Conservation (phyloP, 2,888 invertebrate genomes). For the Sphinx pinastri region DNA sequence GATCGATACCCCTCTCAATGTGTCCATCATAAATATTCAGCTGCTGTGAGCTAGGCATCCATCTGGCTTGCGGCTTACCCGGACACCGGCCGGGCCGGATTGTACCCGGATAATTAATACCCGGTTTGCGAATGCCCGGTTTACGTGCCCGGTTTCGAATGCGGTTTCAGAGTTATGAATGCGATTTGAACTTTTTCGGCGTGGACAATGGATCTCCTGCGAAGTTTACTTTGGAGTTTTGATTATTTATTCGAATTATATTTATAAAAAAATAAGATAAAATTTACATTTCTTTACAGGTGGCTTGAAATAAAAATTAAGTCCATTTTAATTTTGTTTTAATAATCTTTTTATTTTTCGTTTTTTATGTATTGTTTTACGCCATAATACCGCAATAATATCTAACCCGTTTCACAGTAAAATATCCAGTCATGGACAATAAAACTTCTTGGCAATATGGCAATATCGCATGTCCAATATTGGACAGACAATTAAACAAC, state of each 20-base stretch:
- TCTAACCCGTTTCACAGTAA: too few relatives aligned
- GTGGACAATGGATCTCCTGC: neutral
- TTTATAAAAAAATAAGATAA: neutral
- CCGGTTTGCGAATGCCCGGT: neutral
- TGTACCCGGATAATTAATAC: slow-evolving; percentile 3
- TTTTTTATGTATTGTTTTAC: too few relatives aligned
- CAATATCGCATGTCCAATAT: neutral
- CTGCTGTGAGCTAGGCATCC: slow-evolving; percentile 1
- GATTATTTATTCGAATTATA: too few relatives aligned
- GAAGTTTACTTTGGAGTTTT: too few relatives aligned
- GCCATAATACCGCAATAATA: too few relatives aligned
- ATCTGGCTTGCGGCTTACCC: slow-evolving; percentile 9
- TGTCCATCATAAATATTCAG: slow-evolving; percentile 16
- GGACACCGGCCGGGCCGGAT: neutral
- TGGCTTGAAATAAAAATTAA: too few relatives aligned
- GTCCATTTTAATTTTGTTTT: too few relatives aligned
- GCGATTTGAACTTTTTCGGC: neutral
- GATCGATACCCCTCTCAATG: neutral
- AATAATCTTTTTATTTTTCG: too few relatives aligned
- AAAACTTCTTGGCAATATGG: too few relatives aligned
- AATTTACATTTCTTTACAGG: neutral
- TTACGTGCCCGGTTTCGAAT: neutral
- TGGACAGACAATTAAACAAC: neutral
- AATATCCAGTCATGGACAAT: too few relatives aligned
- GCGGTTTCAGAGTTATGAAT: neutral